Evolutionary conservation across 2,888 invertebrate genomes (phyloP), one percentile per base, ranked within the genome.

Genomic region (Meloe dianella): DNA sequence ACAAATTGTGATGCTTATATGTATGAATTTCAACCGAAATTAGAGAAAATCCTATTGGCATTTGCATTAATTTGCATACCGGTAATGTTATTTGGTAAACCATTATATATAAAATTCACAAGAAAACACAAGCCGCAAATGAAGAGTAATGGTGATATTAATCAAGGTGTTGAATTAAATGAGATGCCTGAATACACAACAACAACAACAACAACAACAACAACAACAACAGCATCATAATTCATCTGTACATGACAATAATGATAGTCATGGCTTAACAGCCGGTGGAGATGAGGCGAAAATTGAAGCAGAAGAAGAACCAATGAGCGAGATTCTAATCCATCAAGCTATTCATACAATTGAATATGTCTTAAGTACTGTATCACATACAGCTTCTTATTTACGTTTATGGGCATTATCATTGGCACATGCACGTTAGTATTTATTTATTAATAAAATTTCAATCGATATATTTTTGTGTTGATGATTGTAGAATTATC

Each of bases 311-410:
- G 76, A 76, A 57, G 77, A 77, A 57, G 93, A 91, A 74, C 87
- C 92, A 1, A 91, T 96, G 84, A 89, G 92, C 72, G 97, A 97
- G 81, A 85, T 96, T 74, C 92, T 95, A 87, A 96, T 98, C 77
- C 92, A 96, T 82, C 97, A 97, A 81, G 92, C 91, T 20, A 98
- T 98, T 77, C 97, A 98, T 84, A 98, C 98, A 1, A 97, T 98
- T 69, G 98, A 98, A 85, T 98, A 95, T 80, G 95, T 96, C 71
- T 89, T 98, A 71, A 96, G 97, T 78, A 97, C 97, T 67, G 92
- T 98, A 73, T 97, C 97, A 0, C 97, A 98, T 81, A 98, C 98
- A 0, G 98, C 98, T 0, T 97, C 97, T 0, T 98, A 98, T 82
- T 89, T 98, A 54, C 94, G 98, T 78, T 87, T 98, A 71, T 98